A percentile compares a stretch with the other conserved stretches of the same genome.
phyloP scores from a whole-genome alignment of 2,113 vertebrate genomes.

The Oncorhynchus mykiss region DNA sequence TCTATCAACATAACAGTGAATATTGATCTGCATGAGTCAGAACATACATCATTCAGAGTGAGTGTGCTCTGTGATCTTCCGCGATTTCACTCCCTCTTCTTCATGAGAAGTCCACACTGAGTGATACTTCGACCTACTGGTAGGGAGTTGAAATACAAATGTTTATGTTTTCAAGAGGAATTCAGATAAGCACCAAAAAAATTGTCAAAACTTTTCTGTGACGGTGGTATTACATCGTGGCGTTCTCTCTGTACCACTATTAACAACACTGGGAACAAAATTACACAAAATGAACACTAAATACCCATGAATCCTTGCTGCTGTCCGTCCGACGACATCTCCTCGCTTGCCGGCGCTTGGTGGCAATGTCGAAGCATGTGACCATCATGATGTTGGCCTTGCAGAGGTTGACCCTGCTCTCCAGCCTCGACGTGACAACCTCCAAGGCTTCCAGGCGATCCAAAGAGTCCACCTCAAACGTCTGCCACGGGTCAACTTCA shows the following conservation, averaged over 20 bases:
- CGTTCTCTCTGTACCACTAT: background rate
- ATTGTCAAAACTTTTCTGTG: constrained; percentile 28
- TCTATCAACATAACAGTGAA: constrained; percentile 12
- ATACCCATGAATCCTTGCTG: constrained; percentile 27
- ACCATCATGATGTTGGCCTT: constrained; percentile 92
- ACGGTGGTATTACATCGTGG: background rate
- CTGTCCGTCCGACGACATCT: constrained; percentile 2
- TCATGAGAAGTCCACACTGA: background rate
- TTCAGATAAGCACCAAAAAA: constrained; percentile 41
- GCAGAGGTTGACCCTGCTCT: constrained; percentile 86
- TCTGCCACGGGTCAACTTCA: constrained; percentile 87
- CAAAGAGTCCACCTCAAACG: constrained; percentile 87
- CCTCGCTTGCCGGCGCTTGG: constrained; percentile 72
- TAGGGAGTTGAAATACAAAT: background rate
- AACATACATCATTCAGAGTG: constrained; percentile 19
- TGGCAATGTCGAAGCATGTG: constrained; percentile 84
- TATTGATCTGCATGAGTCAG: constrained; percentile 30
- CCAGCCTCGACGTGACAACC: constrained; percentile 81
- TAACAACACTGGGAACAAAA: background rate
- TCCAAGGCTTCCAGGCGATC: constrained; percentile 91
- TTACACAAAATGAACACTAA: background rate
- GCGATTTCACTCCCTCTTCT: background rate
- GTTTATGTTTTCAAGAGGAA: constrained; percentile 4
- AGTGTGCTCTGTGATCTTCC: constrained; percentile 5
- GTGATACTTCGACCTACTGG: background rate